phyloP scores from a whole-genome alignment of 64 coral and sea anemone species.

The Anthopleura sola region DNA sequence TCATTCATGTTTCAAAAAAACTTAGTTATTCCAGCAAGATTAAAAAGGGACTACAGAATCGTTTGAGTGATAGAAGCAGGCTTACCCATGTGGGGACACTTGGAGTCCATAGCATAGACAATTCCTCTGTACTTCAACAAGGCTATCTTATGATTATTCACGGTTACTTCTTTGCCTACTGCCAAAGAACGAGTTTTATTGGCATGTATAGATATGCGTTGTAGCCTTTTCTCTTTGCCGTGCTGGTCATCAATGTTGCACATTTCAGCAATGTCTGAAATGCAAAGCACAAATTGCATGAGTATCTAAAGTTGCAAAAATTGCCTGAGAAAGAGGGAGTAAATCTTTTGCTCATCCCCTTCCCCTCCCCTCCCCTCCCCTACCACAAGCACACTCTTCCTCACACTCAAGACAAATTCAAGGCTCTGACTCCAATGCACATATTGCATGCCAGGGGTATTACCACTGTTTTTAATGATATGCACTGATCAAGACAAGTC shows the following conservation, averaged over 20 bases:
- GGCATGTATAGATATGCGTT: neutral
- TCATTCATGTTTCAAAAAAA: too few species aligned
- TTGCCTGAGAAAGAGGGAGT: too few species aligned
- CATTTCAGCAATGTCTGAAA: conserved; percentile 16
- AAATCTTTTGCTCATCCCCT: neutral
- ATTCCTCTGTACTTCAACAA: conserved; percentile 79
- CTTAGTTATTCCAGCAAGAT: too few species aligned
- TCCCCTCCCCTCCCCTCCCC: too few species aligned
- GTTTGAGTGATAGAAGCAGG: neutral
- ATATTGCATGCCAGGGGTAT: too few species aligned
- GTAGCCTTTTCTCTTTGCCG: neutral
- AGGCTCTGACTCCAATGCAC: too few species aligned
- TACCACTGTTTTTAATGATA: too few species aligned
- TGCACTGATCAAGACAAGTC: too few species aligned
- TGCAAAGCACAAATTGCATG: neutral
- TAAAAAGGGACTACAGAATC: neutral
- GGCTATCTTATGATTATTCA: conserved; percentile 63
- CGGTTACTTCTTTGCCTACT: conserved; percentile 45
- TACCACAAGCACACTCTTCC: too few species aligned
- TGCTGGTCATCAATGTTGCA: neutral
- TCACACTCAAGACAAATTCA: too few species aligned
- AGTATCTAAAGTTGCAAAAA: neutral
- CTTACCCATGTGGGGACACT: conserved; percentile 89
- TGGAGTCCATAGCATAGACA: conserved; percentile 82
- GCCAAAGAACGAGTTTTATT: neutral